Conservation (phyloP, 2,888 invertebrate species). For the Platerodrilus igneus region DNA sequence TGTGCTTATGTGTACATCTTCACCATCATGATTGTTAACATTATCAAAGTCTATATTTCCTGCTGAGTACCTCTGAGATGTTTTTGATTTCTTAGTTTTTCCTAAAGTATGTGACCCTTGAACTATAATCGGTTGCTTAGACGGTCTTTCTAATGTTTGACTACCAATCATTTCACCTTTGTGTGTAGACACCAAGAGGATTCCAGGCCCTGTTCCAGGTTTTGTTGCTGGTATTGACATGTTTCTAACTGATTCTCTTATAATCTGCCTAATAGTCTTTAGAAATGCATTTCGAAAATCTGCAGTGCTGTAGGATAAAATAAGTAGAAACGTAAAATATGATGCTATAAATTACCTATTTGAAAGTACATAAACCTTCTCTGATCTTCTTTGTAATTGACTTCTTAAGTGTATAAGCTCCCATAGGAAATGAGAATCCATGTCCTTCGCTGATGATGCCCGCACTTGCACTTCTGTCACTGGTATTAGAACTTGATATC, state of each 20-base stretch:
- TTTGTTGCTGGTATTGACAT: slow-evolving; percentile 89
- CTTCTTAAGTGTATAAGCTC: slow-evolving; percentile 93
- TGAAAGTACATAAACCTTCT: slow-evolving; percentile 93
- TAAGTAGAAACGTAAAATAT: neutral
- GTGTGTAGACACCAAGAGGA: slow-evolving; percentile 45
- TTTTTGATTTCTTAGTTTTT: slow-evolving; percentile 72
- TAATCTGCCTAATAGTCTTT: slow-evolving; percentile 94
- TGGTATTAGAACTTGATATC: slow-evolving; percentile 94
- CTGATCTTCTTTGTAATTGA: slow-evolving; percentile 88
- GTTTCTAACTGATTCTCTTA: slow-evolving; percentile 92
- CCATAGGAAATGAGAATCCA: slow-evolving; percentile 96
- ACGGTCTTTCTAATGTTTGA: slow-evolving; percentile 59
- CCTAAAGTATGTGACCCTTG: slow-evolving; percentile 78
- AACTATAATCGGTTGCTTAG: slow-evolving; percentile 50
- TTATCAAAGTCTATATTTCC: slow-evolving; percentile 84
- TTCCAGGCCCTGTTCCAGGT: slow-evolving; percentile 53
- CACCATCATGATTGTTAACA: slow-evolving; percentile 70
- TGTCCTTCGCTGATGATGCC: slow-evolving; percentile 88
- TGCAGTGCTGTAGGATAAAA: slow-evolving; percentile 64
- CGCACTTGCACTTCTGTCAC: slow-evolving; percentile 97
- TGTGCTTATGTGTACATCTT: slow-evolving; percentile 54
- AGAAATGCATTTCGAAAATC: slow-evolving; percentile 96
- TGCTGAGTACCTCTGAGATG: slow-evolving; percentile 74
- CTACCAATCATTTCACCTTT: slow-evolving; percentile 47
- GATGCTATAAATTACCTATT: slow-evolving; percentile 73